phyloP scores from a whole-genome alignment of 2,888 invertebrate species.

The Melangyna quadrimaculata region DNA sequence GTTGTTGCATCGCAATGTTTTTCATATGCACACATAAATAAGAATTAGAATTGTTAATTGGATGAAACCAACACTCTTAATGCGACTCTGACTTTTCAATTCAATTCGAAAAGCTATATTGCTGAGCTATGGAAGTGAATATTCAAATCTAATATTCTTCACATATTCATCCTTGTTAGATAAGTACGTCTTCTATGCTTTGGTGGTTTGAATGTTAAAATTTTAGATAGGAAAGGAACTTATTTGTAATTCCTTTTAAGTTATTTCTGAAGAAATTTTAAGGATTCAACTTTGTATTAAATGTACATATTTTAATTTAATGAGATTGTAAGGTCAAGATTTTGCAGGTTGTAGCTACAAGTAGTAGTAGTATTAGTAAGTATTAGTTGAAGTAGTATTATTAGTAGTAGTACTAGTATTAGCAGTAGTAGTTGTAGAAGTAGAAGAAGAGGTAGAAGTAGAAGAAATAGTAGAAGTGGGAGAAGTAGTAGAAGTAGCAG shows the following conservation, averaged over 20 bases:
- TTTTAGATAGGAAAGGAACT: background rate
- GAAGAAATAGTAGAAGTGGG: background rate
- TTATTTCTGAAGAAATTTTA: background rate
- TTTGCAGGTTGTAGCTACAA: background rate
- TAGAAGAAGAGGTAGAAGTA: too few species aligned
- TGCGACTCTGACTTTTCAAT: conserved; percentile 1
- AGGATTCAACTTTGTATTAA: background rate
- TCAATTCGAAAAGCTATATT: background rate
- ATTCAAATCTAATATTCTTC: background rate
- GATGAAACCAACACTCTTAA: conserved; percentile 2
- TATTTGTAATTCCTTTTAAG: background rate
- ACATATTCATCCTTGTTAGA: background rate
- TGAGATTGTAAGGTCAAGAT: background rate
- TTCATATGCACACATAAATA: background rate
- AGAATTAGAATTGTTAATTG: conserved; percentile 25
- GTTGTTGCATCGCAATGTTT: background rate
- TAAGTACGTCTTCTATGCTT: background rate
- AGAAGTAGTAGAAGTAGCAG: background rate
- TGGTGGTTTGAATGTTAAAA: background rate
- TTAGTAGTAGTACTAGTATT: too few species aligned
- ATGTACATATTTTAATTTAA: background rate
- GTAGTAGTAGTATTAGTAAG: too few species aligned
- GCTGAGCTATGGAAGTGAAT: background rate
- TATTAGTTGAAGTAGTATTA: too few species aligned
- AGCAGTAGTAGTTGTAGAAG: too few species aligned